A percentile compares a stretch with the other conserved stretches of the same genome.
These are phyloP conservation scores for Microplitis deprimator DNA, from an alignment of 2,888 invertebrate species.

Conservation along the genomic window DNA sequence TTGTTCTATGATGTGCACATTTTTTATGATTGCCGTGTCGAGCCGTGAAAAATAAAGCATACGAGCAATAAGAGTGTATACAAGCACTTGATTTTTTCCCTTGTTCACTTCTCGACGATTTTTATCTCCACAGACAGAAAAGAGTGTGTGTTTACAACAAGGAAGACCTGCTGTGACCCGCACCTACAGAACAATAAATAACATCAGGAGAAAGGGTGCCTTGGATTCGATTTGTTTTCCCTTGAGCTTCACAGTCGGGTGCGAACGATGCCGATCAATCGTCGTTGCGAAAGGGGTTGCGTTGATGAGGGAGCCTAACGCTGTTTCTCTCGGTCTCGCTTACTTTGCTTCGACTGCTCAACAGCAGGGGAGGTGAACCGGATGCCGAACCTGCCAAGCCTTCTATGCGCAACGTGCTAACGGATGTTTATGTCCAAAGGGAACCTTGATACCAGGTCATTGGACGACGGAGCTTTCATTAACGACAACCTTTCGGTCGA, in stretches of 20 bases:
- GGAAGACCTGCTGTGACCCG: conserved; percentile 16
- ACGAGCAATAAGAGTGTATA: conserved; percentile 3
- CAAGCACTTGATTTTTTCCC: conserved; percentile 18
- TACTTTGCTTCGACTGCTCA: neutral
- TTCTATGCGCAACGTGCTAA: conserved; percentile 29
- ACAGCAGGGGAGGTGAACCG: conserved; percentile 42
- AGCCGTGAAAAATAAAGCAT: neutral
- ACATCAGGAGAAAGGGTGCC: conserved; percentile 4
- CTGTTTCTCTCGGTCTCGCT: neutral
- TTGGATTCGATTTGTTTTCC: conserved; percentile 38
- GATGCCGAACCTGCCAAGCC: conserved; percentile 35
- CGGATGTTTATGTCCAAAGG: conserved; percentile 47
- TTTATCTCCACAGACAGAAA: conserved; percentile 4
- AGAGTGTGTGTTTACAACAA: neutral
- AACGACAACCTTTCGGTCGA: conserved; percentile 38
- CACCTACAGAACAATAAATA: conserved; percentile 37
- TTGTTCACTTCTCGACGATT: conserved; percentile 15
- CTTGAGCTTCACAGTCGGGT: conserved; percentile 31
- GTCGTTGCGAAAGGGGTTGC: conserved; percentile 35
- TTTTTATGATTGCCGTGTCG: neutral
- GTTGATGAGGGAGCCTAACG: conserved; percentile 1
- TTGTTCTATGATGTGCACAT: neutral
- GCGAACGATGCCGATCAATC: conserved; percentile 40
- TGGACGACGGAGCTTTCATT: conserved; percentile 45
- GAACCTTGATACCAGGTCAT: conserved; percentile 30